A percentile compares a stretch with the other conserved stretches of the same genome.
Evolutionary conservation across 2,113 vertebrate species (phyloP).

Genomic region (Ovis canadensis): DNA sequence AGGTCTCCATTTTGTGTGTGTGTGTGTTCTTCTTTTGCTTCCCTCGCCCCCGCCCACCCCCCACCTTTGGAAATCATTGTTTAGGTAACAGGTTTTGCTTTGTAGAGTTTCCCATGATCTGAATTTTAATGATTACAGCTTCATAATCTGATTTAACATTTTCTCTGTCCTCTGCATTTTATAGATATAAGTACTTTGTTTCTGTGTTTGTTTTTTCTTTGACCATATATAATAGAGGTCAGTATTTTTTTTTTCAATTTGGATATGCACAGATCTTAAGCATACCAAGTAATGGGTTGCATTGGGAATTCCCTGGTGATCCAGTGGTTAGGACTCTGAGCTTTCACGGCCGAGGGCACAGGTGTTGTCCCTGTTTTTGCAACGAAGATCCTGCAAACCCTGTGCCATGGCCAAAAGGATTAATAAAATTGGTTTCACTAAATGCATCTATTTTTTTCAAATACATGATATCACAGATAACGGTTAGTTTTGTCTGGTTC

Average conservation of each 20-base stretch:
- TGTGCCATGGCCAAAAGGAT: neutral
- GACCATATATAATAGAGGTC: neutral
- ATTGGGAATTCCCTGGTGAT: neutral
- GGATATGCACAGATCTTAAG: neutral
- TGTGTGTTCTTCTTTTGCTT: neutral
- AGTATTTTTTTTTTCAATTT: neutral
- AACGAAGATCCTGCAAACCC: neutral
- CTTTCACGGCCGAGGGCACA: neutral
- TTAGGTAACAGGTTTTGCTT: neutral
- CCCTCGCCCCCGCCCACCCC: rapidly evolving
- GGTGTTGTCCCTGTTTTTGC: neutral
- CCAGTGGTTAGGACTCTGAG: neutral
- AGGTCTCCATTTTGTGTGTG: neutral
- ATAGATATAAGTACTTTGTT: neutral
- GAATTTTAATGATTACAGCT: neutral
- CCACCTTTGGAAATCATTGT: neutral
- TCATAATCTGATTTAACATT: neutral
- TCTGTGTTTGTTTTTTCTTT: neutral
- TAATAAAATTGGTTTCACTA: neutral
- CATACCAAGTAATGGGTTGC: neutral
- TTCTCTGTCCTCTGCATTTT: neutral
- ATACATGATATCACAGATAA: neutral
- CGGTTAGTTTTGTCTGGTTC: neutral
- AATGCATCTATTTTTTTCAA: neutral
- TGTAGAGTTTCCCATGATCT: neutral